Evolutionary conservation across 2,113 vertebrate genomes (phyloP).

Genomic region (Eonycteris spelaea): DNA sequence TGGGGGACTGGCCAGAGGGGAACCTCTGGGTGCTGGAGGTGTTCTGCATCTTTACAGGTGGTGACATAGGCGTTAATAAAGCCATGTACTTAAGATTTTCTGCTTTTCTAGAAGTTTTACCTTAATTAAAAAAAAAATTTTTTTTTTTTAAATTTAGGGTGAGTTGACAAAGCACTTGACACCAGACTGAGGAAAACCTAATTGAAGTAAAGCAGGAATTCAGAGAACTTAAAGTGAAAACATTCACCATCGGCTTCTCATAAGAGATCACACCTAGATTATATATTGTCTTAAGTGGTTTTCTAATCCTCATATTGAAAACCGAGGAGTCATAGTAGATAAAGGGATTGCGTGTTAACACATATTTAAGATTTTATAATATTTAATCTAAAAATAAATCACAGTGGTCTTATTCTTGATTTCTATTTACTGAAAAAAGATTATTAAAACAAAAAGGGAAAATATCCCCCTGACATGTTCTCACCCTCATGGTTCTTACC

Average conservation of each 20-base stretch:
- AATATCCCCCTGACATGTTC: background rate
- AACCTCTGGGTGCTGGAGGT: background rate
- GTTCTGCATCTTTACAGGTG: background rate
- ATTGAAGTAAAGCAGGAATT: background rate
- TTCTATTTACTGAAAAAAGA: conserved; percentile 35
- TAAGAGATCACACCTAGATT: background rate
- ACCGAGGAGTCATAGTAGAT: background rate
- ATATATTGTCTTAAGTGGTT: background rate
- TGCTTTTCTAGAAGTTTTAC: background rate
- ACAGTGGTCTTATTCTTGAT: background rate
- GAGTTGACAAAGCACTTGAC: background rate
- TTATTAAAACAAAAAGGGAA: background rate
- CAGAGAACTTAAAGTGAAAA: background rate
- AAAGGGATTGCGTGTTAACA: background rate
- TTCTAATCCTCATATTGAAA: background rate
- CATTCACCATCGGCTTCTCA: background rate
- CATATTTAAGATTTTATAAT: background rate
- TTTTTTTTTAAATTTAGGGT: background rate
- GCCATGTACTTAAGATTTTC: too few relatives aligned
- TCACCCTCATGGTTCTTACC: background rate
- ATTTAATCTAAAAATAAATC: background rate
- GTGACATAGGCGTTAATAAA: background rate
- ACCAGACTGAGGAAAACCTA: background rate
- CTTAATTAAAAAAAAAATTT: background rate
- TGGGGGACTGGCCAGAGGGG: background rate